A percentile compares a stretch with the other conserved stretches of the same genome.
phyloP scores from a whole-genome alignment of 2,797 vertebrate species.

The Diceros bicornis region DNA sequence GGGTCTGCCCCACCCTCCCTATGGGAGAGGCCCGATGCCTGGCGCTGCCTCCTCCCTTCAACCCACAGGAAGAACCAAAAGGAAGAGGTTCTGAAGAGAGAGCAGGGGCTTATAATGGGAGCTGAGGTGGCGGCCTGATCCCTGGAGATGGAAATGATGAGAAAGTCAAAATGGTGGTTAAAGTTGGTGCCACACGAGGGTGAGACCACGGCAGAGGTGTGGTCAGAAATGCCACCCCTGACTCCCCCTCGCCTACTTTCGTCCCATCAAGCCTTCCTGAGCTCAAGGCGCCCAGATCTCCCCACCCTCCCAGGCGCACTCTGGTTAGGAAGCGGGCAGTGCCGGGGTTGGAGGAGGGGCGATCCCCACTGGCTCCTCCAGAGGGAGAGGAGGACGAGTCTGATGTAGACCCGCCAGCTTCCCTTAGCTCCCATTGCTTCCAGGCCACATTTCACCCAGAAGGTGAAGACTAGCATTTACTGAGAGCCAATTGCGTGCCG shows the following conservation, averaged over 20 bases:
- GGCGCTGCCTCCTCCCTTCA: too few species aligned
- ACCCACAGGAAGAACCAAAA: too few species aligned
- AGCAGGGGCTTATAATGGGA: neutral
- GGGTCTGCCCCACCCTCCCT: too few species aligned
- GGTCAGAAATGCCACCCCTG: neutral
- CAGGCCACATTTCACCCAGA: accelerated
- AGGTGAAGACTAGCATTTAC: neutral
- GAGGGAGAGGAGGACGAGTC: neutral
- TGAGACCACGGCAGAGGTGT: accelerated
- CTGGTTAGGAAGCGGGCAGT: accelerated
- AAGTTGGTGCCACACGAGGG: accelerated
- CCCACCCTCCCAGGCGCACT: too few species aligned
- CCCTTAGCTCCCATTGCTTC: neutral
- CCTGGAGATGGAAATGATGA: neutral
- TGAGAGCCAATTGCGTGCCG: neutral
- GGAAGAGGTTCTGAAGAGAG: neutral
- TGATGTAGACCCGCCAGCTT: neutral
- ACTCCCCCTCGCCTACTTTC: accelerated
- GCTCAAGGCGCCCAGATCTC: neutral
- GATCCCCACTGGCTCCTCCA: neutral
- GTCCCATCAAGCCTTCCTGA: neutral
- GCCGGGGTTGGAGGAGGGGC: neutral
- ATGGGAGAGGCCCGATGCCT: too few species aligned
- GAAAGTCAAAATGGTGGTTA: neutral
- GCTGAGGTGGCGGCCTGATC: accelerated